These are phyloP conservation scores for Orchestia grillus DNA, from an alignment of 1,140 invertebrate genomes.

Conservation along the genomic window DNA sequence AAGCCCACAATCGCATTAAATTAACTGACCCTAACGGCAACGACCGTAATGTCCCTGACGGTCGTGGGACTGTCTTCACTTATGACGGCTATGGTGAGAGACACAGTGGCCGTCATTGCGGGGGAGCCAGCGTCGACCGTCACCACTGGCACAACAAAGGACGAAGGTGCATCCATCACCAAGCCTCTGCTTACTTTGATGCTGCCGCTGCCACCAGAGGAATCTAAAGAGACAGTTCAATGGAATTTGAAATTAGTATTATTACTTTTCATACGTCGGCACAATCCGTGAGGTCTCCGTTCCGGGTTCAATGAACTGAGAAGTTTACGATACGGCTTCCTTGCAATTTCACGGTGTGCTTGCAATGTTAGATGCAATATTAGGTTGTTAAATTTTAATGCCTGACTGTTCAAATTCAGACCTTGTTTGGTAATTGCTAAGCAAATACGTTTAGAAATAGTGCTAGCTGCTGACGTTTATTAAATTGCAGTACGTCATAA, in stretches of 20 bases:
- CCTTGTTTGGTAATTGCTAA: background rate
- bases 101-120: conserved; percentile 10
- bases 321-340: background rate
- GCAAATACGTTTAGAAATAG: background rate
- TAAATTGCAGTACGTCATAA: background rate
- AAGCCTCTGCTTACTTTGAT: background rate
- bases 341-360: background rate
- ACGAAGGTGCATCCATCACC: background rate
- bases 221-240: background rate
- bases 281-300: background rate
- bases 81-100: conserved; percentile 26
- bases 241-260: background rate
- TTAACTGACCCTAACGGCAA: background rate
- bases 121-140: background rate
- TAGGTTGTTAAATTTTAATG: background rate
- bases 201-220: background rate
- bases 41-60: conserved; percentile 13
- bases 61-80: conserved; percentile 19
- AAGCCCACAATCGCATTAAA: background rate
- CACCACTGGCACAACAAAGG: conserved; percentile 21
- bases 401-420: background rate
- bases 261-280: background rate
- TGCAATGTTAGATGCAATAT: background rate
- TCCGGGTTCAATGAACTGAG: background rate
- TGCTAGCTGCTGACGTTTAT: background rate